These are phyloP conservation scores for Andrena fulva DNA, from an alignment of 2,888 invertebrate species.

Conservation along the genomic window DNA sequence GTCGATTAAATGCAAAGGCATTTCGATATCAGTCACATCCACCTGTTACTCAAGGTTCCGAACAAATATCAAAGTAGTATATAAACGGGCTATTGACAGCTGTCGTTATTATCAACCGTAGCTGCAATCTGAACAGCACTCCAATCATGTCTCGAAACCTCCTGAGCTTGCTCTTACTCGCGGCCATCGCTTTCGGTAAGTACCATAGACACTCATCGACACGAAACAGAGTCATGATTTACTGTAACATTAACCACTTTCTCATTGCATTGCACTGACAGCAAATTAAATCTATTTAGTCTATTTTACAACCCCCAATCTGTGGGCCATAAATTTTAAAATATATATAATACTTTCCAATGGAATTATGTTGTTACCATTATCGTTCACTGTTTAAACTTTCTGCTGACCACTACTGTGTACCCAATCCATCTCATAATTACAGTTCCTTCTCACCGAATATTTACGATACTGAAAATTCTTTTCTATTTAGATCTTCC, in stretches of 20 bases:
- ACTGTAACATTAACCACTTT: background rate
- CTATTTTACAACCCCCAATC: too few species aligned
- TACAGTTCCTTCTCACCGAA: too few species aligned
- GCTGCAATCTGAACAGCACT: background rate
- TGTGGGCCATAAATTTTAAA: too few species aligned
- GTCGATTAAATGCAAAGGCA: background rate
- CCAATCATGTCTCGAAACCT: slow-evolving; percentile 15
- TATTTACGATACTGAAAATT: too few species aligned
- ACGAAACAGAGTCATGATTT: background rate
- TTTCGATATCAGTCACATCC: slow-evolving; percentile 6
- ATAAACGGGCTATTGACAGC: background rate
- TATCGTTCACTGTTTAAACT: too few species aligned
- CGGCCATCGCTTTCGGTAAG: background rate
- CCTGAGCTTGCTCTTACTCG: background rate
- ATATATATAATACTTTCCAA: too few species aligned
- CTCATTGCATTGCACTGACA: background rate
- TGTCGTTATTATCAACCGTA: background rate
- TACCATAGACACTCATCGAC: background rate
- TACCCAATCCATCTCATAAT: too few species aligned
- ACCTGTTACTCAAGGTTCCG: slow-evolving; percentile 16
- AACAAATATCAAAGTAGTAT: slow-evolving; percentile 10
- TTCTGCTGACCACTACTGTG: too few species aligned
- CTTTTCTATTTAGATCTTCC: too few species aligned
- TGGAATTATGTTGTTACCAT: too few species aligned
- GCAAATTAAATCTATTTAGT: too few species aligned